phyloP scores from a whole-genome alignment of 1,140 invertebrate genomes.

The Pogonus chalceus region DNA sequence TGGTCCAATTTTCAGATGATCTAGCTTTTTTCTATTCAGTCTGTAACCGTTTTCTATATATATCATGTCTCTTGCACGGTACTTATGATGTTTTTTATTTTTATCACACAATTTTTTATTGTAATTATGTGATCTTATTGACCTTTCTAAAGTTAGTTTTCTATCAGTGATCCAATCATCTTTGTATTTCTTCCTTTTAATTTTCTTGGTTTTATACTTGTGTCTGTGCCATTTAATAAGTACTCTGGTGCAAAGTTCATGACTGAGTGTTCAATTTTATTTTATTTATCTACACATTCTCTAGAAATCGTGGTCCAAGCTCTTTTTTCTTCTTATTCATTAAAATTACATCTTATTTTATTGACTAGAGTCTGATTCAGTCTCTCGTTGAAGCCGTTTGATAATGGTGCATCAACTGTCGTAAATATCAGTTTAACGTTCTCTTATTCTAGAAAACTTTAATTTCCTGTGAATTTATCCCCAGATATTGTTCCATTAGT shows the following conservation, averaged over 20 bases:
- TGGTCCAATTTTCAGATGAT: constrained; percentile 20
- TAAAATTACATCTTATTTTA: no score
- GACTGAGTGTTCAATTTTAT: no score
- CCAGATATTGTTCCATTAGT: constrained; percentile 31
- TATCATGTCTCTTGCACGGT: no score
- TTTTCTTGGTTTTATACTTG: no score
- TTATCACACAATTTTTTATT: constrained; percentile 22
- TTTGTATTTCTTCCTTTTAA: constrained; percentile 16
- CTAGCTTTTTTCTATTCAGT: constrained; percentile 21
- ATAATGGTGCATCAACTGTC: constrained; percentile 29
- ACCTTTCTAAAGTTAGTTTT: no score
- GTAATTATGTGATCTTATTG: no score
- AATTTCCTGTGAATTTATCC: constrained; percentile 30
- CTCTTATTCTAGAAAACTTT: constrained; percentile 23
- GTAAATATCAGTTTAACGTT: constrained; percentile 28
- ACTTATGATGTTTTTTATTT: constrained; percentile 16
- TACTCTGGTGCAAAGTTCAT: constrained; percentile 30
- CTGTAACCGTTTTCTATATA: constrained; percentile 23
- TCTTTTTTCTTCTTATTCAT: no score
- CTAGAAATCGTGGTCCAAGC: constrained; percentile 32
- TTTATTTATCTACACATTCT: constrained; percentile 30
- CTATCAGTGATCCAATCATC: constrained; percentile 17
- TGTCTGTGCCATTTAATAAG: constrained; percentile 21
- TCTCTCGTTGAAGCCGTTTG: constrained; percentile 29
- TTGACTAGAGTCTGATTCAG: no score